Evolutionary conservation across 2,888 invertebrate genomes (phyloP).

Genomic region (Baccha elongata): DNA sequence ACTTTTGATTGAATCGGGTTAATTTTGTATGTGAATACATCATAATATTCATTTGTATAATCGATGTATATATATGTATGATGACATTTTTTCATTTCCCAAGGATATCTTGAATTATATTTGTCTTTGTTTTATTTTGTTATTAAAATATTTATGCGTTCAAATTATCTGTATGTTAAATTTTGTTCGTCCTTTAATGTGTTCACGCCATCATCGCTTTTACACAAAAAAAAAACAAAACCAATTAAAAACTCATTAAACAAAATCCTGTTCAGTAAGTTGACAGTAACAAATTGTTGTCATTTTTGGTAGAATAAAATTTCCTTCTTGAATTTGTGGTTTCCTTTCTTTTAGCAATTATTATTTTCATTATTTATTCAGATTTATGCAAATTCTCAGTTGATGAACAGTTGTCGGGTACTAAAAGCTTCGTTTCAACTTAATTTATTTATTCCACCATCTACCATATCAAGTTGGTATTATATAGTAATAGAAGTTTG

Average conservation of each 20-base stretch:
- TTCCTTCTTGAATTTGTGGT: constrained; percentile 54
- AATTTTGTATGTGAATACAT: no score
- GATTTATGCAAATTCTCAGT: constrained; percentile 64
- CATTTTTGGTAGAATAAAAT: constrained; percentile 66
- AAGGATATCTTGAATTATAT: no score
- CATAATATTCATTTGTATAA: no score
- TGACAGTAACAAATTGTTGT: constrained; percentile 68
- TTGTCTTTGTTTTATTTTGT: constrained; percentile 55
- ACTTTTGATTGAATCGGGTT: no score
- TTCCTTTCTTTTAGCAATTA: constrained; percentile 62
- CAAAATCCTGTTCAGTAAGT: constrained; percentile 60
- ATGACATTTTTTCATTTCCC: no score
- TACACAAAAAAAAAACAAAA: constrained; percentile 53
- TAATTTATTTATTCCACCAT: constrained; percentile 62
- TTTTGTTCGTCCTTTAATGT: no score
- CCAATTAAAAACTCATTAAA: constrained; percentile 71
- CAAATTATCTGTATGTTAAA: no score
- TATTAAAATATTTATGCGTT: not conserved
- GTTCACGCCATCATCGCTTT: constrained; percentile 34
- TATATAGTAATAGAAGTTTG: no score
- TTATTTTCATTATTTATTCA: constrained; percentile 69
- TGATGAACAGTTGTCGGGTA: constrained; percentile 65
- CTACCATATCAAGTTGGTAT: not conserved
- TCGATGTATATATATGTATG: no score
- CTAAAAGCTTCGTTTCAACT: constrained; percentile 57